phyloP scores from a whole-genome alignment of 2,113 vertebrate genomes.

The Paralichthys olivaceus region DNA sequence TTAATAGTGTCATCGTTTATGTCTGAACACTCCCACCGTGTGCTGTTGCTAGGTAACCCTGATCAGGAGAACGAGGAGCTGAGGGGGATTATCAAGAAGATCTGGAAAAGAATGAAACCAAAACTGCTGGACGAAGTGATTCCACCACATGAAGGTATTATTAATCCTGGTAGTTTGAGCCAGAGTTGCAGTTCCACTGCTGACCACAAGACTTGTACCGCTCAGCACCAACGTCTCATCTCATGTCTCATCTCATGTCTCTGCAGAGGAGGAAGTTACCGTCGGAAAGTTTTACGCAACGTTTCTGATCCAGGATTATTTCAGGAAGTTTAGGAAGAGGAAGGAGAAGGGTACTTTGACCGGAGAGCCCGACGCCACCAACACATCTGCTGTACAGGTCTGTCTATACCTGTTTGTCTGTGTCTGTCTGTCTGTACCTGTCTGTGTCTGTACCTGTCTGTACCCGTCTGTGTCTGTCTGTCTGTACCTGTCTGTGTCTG shows the following conservation, averaged over 20 bases:
- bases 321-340: conserved; percentile 96
- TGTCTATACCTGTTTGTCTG: not conserved
- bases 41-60: conserved; percentile 80
- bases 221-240: not conserved
- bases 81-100: conserved; percentile 90
- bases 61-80: conserved; percentile 91
- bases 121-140: conserved; percentile 92
- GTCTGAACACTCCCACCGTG: not conserved
- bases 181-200: not conserved
- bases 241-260: not conserved
- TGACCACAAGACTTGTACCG: not conserved
- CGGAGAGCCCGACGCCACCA: conserved; percentile 69
- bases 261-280: conserved; percentile 93
- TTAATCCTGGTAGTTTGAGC: not conserved
- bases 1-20: not conserved
- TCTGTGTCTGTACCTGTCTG: not conserved
- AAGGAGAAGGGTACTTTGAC: conserved; percentile 85
- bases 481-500: not conserved
- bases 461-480: not conserved
- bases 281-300: conserved; percentile 98
- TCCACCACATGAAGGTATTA: conserved; percentile 84
- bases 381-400: conserved; percentile 80
- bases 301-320: conserved; percentile 98
- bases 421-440: not conserved
- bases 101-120: conserved; percentile 94